A percentile compares a stretch with the other conserved stretches of the same genome.
Conservation (phyloP, 2,888 invertebrate genomes). For the Tenthredo livida region DNA sequence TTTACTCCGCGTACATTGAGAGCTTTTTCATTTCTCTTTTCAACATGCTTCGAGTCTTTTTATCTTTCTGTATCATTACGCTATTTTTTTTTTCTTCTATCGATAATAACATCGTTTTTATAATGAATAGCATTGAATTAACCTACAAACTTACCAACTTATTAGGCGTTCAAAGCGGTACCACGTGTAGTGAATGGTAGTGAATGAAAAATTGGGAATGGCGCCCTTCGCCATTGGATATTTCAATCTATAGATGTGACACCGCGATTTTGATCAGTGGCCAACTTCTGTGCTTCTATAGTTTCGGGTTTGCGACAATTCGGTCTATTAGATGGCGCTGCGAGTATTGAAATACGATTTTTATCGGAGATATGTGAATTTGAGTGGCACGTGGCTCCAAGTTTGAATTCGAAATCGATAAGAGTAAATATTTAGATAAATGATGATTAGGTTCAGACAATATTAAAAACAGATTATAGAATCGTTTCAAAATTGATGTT, state of each 20-base stretch:
- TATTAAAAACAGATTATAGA: too few relatives aligned
- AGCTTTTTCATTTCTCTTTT: not conserved
- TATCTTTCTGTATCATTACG: too few relatives aligned
- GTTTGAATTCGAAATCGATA: too few relatives aligned
- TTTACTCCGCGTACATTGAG: not conserved
- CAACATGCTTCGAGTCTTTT: too few relatives aligned
- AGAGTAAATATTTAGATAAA: not conserved
- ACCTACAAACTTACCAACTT: not conserved
- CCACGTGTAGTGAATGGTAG: not conserved
- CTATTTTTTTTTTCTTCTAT: too few relatives aligned
- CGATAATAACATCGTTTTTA: too few relatives aligned
- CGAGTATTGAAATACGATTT: too few relatives aligned
- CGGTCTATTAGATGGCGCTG: too few relatives aligned
- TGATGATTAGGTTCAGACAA: not conserved
- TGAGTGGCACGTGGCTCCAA: too few relatives aligned
- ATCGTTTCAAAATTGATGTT: too few relatives aligned
- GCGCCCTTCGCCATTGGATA: not conserved
- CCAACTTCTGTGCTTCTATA: not conserved
- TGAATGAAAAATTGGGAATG: not conserved
- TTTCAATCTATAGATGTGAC: not conserved
- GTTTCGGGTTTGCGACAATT: not conserved
- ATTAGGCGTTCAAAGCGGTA: not conserved
- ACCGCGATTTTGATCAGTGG: not conserved
- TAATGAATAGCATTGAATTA: not conserved
- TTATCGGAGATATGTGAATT: too few relatives aligned